Evolutionary conservation across 2,888 invertebrate species (phyloP), one percentile per base, ranked within the genome.

Genomic region (Pomacea canaliculata): DNA sequence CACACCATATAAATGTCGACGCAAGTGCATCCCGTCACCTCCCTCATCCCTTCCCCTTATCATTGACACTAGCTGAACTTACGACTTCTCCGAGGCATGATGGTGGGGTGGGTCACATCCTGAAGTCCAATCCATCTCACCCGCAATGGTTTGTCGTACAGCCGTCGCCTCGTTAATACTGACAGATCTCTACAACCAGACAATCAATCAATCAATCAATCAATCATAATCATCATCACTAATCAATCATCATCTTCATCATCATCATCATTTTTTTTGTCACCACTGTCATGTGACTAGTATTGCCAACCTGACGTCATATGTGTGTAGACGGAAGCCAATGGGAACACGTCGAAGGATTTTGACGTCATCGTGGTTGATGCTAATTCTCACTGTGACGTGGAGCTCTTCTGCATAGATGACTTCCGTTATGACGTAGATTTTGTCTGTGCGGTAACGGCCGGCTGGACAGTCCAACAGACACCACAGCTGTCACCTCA

Each of bases 351-450:
- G 74, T 62, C 59, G 74, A 4, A 74, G 19, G 59, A 74, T 74
- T 27, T 74, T 74, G 49, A 69, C 69, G 49, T 74, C 74, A 69
- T 74, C 69, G 13, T 62, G 59, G 51, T 74, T 74, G 51, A 69
- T 74, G 62, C 69, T 69, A 49, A 74, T 68, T 56, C 74, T 60
- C 19, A 74, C 69, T 46, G 68, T 62, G 68, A 74, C 69, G 27
- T 69, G 69, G 4, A 63, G 48, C 49, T 74, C 69, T 23, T 74
- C n/a, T 23, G 74, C 74, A 27, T 74, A 69, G 8, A 69, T 69
- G 60, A 69, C 74, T 18, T 74, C 69, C 19, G 69, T 74, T 27
- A 69, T 62, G 74, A 74, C 74, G 69, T 74, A 74, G 18, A 74
- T 74, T 16, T 46, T 68, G 51, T 74, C 74, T 23, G 69, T 69